phyloP scores from a whole-genome alignment of 2,113 vertebrate genomes.

The Pachypanchax playfairii region DNA sequence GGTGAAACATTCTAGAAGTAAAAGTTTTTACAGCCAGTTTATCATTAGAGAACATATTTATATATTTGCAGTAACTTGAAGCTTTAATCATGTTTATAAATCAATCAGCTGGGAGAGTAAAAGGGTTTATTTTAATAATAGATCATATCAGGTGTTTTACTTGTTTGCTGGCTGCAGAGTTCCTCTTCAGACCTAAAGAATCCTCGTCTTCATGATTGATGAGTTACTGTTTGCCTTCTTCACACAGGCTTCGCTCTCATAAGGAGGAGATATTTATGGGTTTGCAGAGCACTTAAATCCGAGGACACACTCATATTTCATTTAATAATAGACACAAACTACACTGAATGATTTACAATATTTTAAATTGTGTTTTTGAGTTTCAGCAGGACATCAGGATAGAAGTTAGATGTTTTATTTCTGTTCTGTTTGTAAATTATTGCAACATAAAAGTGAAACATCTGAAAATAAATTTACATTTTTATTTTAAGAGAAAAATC shows the following conservation, averaged over 20 bases:
- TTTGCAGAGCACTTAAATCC: constrained; percentile 70
- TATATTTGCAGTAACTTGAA: no score
- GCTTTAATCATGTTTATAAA: no score
- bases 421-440: neutral
- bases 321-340: neutral
- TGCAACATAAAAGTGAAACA: neutral
- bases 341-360: neutral
- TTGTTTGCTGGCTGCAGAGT: neutral
- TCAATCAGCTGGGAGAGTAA: no score
- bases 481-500: neutral
- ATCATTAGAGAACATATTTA: no score
- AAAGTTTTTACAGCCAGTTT: no score
- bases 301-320: constrained; percentile 14
- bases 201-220: constrained; percentile 68
- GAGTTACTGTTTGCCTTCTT: constrained; percentile 71
- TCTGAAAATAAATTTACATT: neutral
- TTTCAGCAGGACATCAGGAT: neutral
- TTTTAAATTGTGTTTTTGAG: neutral
- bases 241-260: constrained; percentile 23
- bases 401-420: neutral
- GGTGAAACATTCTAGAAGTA: no score
- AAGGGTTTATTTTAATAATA: no score
- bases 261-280: constrained; percentile 64
- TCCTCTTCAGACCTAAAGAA: neutral
- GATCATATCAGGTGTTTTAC: neutral